Conservation (phyloP, 2,888 invertebrate species). For the Selenia dentaria region DNA sequence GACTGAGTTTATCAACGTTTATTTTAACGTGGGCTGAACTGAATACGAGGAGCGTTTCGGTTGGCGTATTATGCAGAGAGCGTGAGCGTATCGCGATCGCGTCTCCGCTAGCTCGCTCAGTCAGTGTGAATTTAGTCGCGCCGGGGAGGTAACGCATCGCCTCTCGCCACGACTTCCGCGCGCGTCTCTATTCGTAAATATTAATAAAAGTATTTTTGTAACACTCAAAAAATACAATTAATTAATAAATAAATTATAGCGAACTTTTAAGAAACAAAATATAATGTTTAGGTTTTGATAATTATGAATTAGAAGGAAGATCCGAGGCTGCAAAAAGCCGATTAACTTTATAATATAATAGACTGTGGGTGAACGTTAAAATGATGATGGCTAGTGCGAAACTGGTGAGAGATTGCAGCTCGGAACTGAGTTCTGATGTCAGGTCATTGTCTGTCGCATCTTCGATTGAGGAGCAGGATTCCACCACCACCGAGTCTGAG, state of each 20-base stretch:
- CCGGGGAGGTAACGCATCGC: slow-evolving; percentile 52
- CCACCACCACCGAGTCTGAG: slow-evolving; percentile 82
- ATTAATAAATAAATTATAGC: too few species aligned
- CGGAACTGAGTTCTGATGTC: slow-evolving; percentile 78
- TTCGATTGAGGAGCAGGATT: slow-evolving; percentile 83
- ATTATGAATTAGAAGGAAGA: too few species aligned
- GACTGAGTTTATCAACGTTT: slow-evolving; percentile 43
- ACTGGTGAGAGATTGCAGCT: slow-evolving; percentile 80
- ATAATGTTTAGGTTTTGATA: too few species aligned
- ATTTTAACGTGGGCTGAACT: slow-evolving; percentile 37
- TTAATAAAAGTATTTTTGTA: slow-evolving; percentile 17
- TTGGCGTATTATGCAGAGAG: slow-evolving; percentile 19
- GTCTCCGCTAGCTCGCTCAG: neutral
- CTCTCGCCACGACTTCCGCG: slow-evolving; percentile 40
- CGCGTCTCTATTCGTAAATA: slow-evolving; percentile 54
- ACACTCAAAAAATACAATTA: slow-evolving; percentile 29
- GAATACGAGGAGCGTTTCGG: slow-evolving; percentile 14
- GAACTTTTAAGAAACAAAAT: too few species aligned
- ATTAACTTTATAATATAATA: slow-evolving; percentile 22
- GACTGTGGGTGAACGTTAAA: slow-evolving; percentile 37
- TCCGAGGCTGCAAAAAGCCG: slow-evolving; percentile 16
- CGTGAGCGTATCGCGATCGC: neutral
- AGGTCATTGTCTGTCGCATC: slow-evolving; percentile 79
- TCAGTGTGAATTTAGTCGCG: slow-evolving; percentile 62
- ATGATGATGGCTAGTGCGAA: slow-evolving; percentile 85